These are phyloP conservation scores for Sturmia bella DNA, from an alignment of 2,888 invertebrate species.

Conservation along the genomic window DNA sequence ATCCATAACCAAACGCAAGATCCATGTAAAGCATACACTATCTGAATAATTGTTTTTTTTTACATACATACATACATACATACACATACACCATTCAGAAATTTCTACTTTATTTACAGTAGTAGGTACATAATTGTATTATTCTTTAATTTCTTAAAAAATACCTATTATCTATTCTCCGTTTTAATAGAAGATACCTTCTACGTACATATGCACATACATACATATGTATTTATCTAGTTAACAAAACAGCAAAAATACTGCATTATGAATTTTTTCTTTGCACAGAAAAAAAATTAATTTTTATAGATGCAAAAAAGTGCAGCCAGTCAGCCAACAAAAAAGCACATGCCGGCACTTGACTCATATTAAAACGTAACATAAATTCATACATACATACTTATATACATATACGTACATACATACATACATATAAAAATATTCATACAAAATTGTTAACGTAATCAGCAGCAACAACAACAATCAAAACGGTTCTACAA, in stretches of 20 bases:
- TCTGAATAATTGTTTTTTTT: too few relatives aligned
- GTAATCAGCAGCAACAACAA: constrained; percentile 58
- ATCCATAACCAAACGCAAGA: too few relatives aligned
- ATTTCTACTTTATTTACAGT: too few relatives aligned
- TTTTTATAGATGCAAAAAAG: constrained; percentile 63
- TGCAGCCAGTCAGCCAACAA: constrained; percentile 55
- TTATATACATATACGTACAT: neutral
- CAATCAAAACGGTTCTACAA: constrained; percentile 17
- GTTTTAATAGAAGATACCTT: constrained; percentile 44
- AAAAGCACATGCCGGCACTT: constrained; percentile 70
- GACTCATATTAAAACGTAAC: constrained; percentile 69
- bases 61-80: too few relatives aligned
- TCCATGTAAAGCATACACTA: too few relatives aligned
- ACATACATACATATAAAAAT: neutral
- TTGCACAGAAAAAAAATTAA: constrained; percentile 37
- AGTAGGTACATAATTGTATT: too few relatives aligned
- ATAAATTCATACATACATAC: constrained; percentile 28
- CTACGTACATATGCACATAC: constrained; percentile 2
- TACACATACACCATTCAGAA: too few relatives aligned
- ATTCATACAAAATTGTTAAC: constrained; percentile 61
- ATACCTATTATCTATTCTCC: constrained; percentile 62
- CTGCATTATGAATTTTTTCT: constrained; percentile 43
- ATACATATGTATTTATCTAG: too few relatives aligned
- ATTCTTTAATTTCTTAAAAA: constrained; percentile 2
- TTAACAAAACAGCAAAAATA: constrained; percentile 28